These are phyloP conservation scores for Andrena haemorrhoa DNA, from an alignment of 2,888 invertebrate species.

Conservation along the genomic window DNA sequence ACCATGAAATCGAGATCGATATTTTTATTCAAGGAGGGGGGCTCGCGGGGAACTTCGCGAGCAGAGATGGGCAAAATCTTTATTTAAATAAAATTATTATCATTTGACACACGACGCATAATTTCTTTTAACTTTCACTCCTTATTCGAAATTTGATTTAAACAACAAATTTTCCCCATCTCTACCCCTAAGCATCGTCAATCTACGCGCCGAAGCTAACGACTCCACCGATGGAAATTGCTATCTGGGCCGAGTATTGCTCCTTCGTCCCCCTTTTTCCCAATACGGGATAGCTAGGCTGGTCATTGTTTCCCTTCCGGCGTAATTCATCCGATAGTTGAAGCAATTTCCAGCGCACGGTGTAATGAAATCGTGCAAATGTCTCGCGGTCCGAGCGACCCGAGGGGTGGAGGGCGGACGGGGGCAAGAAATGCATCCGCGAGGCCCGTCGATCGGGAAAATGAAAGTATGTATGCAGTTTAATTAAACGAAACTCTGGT, in stretches of 20 bases:
- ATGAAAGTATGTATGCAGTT: constrained; percentile 1
- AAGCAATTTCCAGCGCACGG: constrained; percentile 2
- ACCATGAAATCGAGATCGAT: constrained; percentile 40
- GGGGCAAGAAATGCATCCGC: neutral
- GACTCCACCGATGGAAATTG: neutral
- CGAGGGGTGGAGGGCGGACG: neutral
- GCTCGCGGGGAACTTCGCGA: neutral
- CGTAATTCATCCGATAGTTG: neutral
- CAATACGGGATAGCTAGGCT: neutral
- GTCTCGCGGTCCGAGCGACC: neutral
- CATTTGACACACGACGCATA: too few species aligned
- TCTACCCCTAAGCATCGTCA: neutral
- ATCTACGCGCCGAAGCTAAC: neutral
- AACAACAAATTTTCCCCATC: too few species aligned
- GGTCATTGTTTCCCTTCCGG: neutral
- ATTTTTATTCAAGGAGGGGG: constrained; percentile 18
- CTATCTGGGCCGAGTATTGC: neutral
- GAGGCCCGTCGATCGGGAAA: neutral
- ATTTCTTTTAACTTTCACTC: too few species aligned
- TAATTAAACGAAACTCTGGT: constrained; percentile 17
- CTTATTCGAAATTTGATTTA: too few species aligned
- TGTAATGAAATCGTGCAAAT: constrained; percentile 16
- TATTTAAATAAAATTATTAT: too few species aligned
- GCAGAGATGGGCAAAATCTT: neutral
- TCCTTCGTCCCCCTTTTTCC: neutral